Base-by-base conservation (phyloP, 2,888 invertebrate genomes). In the Ophion ventricosus region DNA sequence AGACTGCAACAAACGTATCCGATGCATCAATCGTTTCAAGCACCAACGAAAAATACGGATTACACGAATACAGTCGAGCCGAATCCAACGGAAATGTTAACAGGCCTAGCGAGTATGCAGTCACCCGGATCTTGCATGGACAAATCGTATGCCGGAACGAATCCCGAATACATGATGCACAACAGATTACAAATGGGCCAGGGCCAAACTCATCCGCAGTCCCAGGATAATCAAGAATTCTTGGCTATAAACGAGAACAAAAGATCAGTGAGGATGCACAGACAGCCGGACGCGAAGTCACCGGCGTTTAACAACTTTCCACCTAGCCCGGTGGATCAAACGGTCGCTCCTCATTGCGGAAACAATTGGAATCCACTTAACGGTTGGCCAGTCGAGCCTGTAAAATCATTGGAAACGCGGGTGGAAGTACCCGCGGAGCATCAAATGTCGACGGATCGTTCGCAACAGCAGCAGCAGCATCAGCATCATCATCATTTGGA, bases 331-430 rank as follows among this genome's bases (percentile, higher is more conserved):
- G 80, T 87, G 0, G 90, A 91, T 70, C 91, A 91, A 70, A 81
- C 64, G 67, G 0, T 57, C 1, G 20, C 66, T 2, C 49, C 84
- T 2, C 86, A 84, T 80, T 86, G 79, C 66, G 78, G 70, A n/a
- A 87, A 85, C 61, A 87, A 88, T 73, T 91, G 91, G 91, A 91
- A 86, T 70, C 75, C 87, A 49, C 29, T 87, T 0, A 88, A 90
- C 67, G 83, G 84, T 20, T 91, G 91, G 91, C 67, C 78, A 11
- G 76, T 88, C 0, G 88, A 89, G 29, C 69, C 88, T 14, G 57
- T 49, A 10, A 91, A 87, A 61, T 20, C 73, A 2, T 63, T 73
- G 20, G 87, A 88, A 35, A 87, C 87, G 14, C 89, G 87, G 5
- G 73, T 79, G 5, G 25, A 20, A 8, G 26, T 17, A 63, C 73